A percentile compares a stretch with the other conserved stretches of the same genome.
Evolutionary conservation across 2,888 invertebrate genomes (phyloP).

Genomic region (Pegoplata infirma): DNA sequence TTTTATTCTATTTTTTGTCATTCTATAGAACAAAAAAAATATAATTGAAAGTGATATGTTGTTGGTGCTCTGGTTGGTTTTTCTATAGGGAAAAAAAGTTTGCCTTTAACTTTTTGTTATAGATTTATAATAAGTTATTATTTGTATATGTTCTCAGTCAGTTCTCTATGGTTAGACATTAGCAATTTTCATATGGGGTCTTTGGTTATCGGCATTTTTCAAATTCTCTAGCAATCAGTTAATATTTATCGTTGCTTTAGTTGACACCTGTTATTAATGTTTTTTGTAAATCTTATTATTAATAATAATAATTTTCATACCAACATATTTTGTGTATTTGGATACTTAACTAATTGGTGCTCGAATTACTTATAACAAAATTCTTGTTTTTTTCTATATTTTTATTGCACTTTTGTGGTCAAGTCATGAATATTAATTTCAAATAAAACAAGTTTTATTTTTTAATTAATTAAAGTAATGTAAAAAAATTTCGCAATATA

Average conservation of each 20-base stretch:
- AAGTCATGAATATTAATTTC: slow-evolving; percentile 1
- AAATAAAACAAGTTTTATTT: background rate
- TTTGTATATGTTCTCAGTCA: background rate
- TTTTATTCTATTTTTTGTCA: no score
- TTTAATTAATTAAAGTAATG: slow-evolving; percentile 14
- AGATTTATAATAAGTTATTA: slow-evolving; percentile 28
- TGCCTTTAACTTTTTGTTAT: slow-evolving; percentile 47
- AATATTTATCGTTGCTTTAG: slow-evolving; percentile 71
- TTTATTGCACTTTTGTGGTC: slow-evolving; percentile 26
- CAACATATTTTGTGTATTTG: background rate
- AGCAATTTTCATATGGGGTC: slow-evolving; percentile 7
- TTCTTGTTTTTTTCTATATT: no score
- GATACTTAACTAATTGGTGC: background rate
- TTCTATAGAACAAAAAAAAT: background rate
- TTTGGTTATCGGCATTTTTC: slow-evolving; percentile 63
- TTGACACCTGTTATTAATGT: slow-evolving; percentile 69
- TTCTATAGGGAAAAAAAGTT: slow-evolving; percentile 34
- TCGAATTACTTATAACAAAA: background rate
- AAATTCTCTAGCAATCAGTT: slow-evolving; percentile 71
- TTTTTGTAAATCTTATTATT: background rate
- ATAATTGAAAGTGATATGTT: slow-evolving; percentile 53
- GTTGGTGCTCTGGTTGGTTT: slow-evolving; percentile 17
- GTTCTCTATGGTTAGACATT: background rate
- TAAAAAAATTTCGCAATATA: slow-evolving; percentile 23
- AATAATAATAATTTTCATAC: background rate